Evolutionary conservation across 2,888 invertebrate genomes (phyloP).

Genomic region (Plebejus anna): DNA sequence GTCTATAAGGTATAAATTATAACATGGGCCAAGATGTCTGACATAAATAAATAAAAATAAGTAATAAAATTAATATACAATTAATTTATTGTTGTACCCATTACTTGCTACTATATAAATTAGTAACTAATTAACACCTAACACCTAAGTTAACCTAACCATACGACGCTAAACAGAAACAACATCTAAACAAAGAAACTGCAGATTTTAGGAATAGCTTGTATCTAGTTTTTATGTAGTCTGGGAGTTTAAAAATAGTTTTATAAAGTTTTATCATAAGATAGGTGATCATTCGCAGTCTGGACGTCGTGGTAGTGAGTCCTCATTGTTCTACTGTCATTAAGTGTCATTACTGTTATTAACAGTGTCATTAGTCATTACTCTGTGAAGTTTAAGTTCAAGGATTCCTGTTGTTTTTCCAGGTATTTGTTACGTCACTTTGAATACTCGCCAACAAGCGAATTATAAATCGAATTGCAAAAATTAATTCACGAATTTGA

Average conservation of each 20-base stretch:
- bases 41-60: too few species aligned
- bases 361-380: background rate
- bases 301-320: slow-evolving; percentile 52
- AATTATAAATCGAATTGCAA: background rate
- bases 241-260: slow-evolving; percentile 57
- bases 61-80: too few species aligned
- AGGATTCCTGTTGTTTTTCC: slow-evolving; percentile 53
- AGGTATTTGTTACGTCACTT: slow-evolving; percentile 46
- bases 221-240: slow-evolving; percentile 33
- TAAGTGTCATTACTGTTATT: background rate
- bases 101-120: too few species aligned
- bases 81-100: too few species aligned
- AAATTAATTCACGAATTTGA: background rate
- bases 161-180: background rate
- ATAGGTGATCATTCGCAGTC: slow-evolving; percentile 55
- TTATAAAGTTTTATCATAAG: slow-evolving; percentile 54
- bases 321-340: slow-evolving; percentile 37
- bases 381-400: slow-evolving; percentile 61
- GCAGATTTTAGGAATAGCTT: slow-evolving; percentile 13
- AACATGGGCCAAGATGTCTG: too few species aligned
- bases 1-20: too few species aligned
- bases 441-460: background rate
- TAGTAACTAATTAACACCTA: too few species aligned
- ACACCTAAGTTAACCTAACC: too few species aligned
- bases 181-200: slow-evolving; percentile 13